Base-by-base conservation (phyloP, 2,113 vertebrate genomes). In the Oryzias melastigma region DNA sequence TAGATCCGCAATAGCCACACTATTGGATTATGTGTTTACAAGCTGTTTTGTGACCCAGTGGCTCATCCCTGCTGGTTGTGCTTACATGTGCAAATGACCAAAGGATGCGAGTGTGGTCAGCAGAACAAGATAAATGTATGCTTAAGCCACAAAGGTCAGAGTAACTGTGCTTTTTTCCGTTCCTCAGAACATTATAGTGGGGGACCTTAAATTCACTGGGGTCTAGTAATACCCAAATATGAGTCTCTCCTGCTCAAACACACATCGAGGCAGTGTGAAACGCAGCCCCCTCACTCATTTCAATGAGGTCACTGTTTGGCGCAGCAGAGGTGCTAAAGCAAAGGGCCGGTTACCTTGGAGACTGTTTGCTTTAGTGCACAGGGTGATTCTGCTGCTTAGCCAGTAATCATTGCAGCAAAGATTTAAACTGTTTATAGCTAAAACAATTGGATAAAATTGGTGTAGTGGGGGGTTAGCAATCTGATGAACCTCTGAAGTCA, bases 261-360 rank as follows among this genome's bases (percentile, higher is more conserved):
- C 47, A 44, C 55, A 45, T 52, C 40, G 22, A 52, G 52, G 22
- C 42, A 47, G 47, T 35, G 35, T 35, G 10, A 35, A 54, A 57
- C 46, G 18, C 61, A 54, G 48, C 62, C 62, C 48, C 52, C 49
- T 70, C 43, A 58, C 59, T 77, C 25, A 47, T 48, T 77, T 73
- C 49, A 82, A 24, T 76, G 58, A 68, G 51, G 47, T 52, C 65
- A 68, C 51, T 41, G 17, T 55, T 49, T 57, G 45, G 46, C 19
- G 35, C 52, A 48, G 40, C 47, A 8, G 12, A 47, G 14, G 22
- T 55, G 58, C 54, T 27, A 46, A 58, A 22, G 47, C 18, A 44
- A 25, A 71, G 52, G 25, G 10, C 17, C 17, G 14, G 46, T 60
- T 46, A 52, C 69, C 52, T 46, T 49, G 55, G 57, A 63, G 48